These are phyloP conservation scores for Cryptoprocta ferox DNA, from an alignment of 2,797 vertebrate species.

Conservation along the genomic window DNA sequence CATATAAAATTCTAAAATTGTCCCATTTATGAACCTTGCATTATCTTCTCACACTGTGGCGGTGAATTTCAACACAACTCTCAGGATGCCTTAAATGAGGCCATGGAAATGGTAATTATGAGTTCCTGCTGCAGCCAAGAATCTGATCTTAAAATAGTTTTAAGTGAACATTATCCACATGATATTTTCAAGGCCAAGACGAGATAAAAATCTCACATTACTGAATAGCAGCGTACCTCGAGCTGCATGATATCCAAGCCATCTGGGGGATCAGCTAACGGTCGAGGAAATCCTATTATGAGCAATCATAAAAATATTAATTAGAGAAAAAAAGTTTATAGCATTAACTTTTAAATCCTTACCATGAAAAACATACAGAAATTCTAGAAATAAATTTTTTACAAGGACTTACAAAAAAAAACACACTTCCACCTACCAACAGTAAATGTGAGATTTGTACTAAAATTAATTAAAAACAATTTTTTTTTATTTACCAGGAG, in stretches of 20 bases:
- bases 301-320: conserved; percentile 55
- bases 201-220: conserved; percentile 42
- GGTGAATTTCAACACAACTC: not conserved
- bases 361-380: not conserved
- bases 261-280: conserved; percentile 58
- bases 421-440: not conserved
- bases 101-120: not conserved
- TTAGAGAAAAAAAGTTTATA: not conserved
- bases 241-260: conserved; percentile 68
- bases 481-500: not conserved
- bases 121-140: not conserved
- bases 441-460: not conserved
- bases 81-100: not conserved
- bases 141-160: conserved; percentile 46
- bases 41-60: not conserved
- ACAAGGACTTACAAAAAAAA: not conserved
- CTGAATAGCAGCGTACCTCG: conserved; percentile 74
- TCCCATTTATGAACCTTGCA: conserved; percentile 14
- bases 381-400: not conserved
- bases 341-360: not conserved
- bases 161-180: conserved; percentile 37
- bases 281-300: conserved; percentile 75
- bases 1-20: conserved; percentile 43
- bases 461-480: not conserved
- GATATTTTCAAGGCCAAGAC: conserved; percentile 31